Percentiles rank a stretch among this genome's conserved stretches.
Evolutionary conservation across 1,140 invertebrate genomes (phyloP).

Genomic region (Dendrolimus kikuchii): DNA sequence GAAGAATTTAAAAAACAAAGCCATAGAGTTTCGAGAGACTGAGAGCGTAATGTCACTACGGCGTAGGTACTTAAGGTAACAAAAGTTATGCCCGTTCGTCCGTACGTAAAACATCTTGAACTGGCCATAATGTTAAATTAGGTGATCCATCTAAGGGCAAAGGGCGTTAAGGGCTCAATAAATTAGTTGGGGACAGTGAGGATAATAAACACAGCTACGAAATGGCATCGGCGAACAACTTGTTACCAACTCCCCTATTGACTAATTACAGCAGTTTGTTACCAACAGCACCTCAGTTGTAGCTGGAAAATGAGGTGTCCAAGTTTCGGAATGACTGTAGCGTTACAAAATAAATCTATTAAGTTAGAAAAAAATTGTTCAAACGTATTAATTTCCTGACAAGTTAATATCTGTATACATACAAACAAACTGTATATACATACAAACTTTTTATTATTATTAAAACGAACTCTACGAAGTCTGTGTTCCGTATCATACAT

Average conservation of each 20-base stretch:
- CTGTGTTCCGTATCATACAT: too few species aligned
- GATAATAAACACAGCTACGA: constrained; percentile 55
- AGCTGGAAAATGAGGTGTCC: constrained; percentile 15
- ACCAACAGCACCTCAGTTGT: constrained; percentile 12
- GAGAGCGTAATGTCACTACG: too few species aligned
- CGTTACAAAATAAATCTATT: too few species aligned
- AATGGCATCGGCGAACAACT: constrained; percentile 54
- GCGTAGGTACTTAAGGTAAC: constrained; percentile 2
- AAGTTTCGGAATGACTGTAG: constrained; percentile 1
- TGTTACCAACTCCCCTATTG: constrained; percentile 55
- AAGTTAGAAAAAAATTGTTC: too few species aligned
- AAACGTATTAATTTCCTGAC: too few species aligned
- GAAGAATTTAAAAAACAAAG: too few species aligned
- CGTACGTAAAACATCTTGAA: constrained; percentile 21
- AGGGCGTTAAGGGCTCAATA: constrained; percentile 60
- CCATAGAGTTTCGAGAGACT: too few species aligned
- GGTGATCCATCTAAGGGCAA: constrained; percentile 58
- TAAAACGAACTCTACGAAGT: too few species aligned
- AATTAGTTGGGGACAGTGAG: constrained; percentile 63
- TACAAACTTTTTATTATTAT: too few species aligned
- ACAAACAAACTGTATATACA: too few species aligned
- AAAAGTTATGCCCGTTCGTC: constrained; percentile 38
- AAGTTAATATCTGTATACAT: too few species aligned
- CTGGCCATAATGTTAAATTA: constrained; percentile 63
- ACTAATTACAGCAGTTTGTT: constrained; percentile 59